phyloP scores from a whole-genome alignment of 1,140 invertebrate species.

The Ceratosolen solmsi region DNA sequence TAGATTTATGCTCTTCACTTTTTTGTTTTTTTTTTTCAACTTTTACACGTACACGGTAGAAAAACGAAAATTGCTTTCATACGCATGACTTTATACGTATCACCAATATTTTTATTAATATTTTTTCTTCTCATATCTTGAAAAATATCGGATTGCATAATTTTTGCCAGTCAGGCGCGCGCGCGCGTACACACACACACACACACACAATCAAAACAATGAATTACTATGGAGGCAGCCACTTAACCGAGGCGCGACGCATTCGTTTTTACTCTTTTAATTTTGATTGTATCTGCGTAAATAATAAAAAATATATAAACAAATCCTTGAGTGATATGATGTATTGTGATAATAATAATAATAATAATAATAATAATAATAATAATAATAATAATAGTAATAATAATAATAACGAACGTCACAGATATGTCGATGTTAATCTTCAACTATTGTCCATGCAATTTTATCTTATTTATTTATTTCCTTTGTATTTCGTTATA shows the following conservation, averaged over 20 bases:
- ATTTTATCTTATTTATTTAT: slow-evolving; percentile 31
- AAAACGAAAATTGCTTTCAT: slow-evolving; percentile 52
- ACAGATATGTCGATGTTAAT: neutral
- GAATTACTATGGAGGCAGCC: neutral
- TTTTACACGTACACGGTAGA: slow-evolving; percentile 56
- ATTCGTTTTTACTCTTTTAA: slow-evolving; percentile 43
- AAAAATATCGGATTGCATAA: slow-evolving; percentile 48
- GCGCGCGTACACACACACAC: too few species aligned
- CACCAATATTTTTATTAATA: slow-evolving; percentile 47
- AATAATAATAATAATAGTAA: neutral
- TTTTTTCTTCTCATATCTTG: slow-evolving; percentile 25
- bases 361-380: neutral
- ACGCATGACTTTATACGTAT: slow-evolving; percentile 52
- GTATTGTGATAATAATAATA: neutral
- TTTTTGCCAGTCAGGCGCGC: slow-evolving; percentile 34
- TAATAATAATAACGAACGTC: neutral
- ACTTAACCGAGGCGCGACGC: neutral
- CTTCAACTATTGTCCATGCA: neutral
- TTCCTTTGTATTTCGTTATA: too few species aligned
- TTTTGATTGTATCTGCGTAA: too few species aligned
- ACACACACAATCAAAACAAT: slow-evolving; percentile 28
- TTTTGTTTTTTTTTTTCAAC: too few species aligned
- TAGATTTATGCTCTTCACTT: too few species aligned
- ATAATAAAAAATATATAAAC: too few species aligned
- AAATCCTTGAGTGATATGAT: too few species aligned